Base-by-base conservation (phyloP, 2,888 invertebrate species). In the Volucella inflata region DNA sequence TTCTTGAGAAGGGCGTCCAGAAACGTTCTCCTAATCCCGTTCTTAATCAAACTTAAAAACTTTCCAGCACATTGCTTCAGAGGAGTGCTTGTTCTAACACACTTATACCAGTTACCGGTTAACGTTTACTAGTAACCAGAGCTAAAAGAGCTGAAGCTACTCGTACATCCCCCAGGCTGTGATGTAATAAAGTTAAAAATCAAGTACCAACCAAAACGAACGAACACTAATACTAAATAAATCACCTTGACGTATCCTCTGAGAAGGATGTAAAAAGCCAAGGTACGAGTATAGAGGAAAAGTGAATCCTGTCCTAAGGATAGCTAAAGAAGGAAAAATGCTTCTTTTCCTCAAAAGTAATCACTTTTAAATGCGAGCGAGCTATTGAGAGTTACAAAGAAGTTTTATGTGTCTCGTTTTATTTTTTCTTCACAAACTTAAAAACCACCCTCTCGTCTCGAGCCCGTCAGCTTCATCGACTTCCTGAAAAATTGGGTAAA, bases 171-270 rank as follows among this genome's bases (percentile, higher is more conserved):
- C 44, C 44, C 53, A n/a, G 68, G 57, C 64, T 48, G 68, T 75
- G 70, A 70, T 76, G 84, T 75, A 80, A 80, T 80, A 71, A 84
- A 84, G 80, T 84, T 84, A 55, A 84, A 67, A 84, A 84, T 80
- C 75, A 84, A 71, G 75, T 76, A 70, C 59, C 59, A 71, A 75
- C 68, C 59, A 70, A 78, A 30, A 30, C 30, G 30, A 30, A 83
- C 68, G 68, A 74, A 70, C 68, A 80, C 84, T 76, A 84, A 84
- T 84, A 80, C 75, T 60, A 76, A 84, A 84, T 84, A 84, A 84
- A 84, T 84, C 84, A 84, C 75, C 80, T 71, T 60, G 48, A 60
- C 55, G 65, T 30, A 30, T 84, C 65, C 59, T 75, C 60, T 11
- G 65, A 67, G 70, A 55, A 84, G 30, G 6, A 30, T 30, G 30